A percentile compares a stretch with the other conserved stretches of the same genome.
Evolutionary conservation across 2,797 vertebrate genomes (phyloP).

Genomic region (Pseudochaenichthys georgianus): DNA sequence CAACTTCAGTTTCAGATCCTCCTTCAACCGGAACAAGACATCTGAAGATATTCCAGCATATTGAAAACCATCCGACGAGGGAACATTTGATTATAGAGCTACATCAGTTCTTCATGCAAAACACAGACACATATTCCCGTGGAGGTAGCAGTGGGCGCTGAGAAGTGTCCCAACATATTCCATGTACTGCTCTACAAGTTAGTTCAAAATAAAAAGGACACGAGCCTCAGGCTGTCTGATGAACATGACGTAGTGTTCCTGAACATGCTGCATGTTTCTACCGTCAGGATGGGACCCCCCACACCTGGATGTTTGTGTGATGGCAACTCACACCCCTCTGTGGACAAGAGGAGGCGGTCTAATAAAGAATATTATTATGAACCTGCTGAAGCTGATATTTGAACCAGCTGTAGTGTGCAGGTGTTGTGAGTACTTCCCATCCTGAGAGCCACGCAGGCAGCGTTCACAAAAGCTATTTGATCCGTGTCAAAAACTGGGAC

Average conservation of each 20-base stretch:
- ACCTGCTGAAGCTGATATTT: not conserved
- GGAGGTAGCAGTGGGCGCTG: conserved; percentile 51
- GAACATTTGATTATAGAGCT: conserved; percentile 28
- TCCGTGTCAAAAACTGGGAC: not conserved
- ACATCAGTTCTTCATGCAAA: conserved; percentile 61
- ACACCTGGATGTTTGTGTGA: not conserved
- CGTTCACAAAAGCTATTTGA: conserved; percentile 10
- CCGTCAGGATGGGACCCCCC: not conserved
- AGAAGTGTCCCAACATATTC: not conserved
- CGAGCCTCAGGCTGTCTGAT: not conserved
- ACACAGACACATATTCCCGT: conserved; percentile 25
- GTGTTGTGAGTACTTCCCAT: not conserved
- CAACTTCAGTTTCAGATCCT: conserved; percentile 3
- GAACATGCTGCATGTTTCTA: not conserved
- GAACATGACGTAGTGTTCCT: not conserved
- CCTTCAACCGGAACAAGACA: not conserved
- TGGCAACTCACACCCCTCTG: not conserved
- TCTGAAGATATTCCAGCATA: not conserved
- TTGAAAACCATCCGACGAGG: conserved; percentile 10
- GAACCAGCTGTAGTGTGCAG: not conserved
- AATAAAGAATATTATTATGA: not conserved
- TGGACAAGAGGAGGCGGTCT: not conserved
- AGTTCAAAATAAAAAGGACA: not conserved
- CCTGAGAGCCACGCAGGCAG: conserved; percentile 10
- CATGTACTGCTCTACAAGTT: not conserved